Evolutionary conservation across 2,113 vertebrate species (phyloP).

Genomic region (Thinocorus orbignyianus): DNA sequence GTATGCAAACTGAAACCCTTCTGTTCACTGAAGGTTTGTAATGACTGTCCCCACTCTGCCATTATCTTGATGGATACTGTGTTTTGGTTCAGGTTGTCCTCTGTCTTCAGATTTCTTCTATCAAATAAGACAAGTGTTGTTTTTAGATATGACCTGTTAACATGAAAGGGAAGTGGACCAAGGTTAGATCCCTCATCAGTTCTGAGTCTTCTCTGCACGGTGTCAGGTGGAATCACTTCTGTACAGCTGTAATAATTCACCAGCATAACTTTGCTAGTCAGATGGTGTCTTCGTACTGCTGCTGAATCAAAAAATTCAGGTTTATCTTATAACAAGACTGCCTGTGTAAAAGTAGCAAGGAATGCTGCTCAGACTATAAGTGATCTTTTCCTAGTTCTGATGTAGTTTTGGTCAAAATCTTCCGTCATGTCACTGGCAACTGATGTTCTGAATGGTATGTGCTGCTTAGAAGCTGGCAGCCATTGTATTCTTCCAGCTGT

Average conservation of each 20-base stretch:
- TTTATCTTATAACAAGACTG: not conserved
- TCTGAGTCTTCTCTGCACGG: not conserved
- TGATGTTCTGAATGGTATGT: not conserved
- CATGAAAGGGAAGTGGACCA: not conserved
- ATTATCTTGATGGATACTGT: not conserved
- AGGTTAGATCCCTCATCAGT: not conserved
- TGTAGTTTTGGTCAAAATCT: not conserved
- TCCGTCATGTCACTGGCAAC: not conserved
- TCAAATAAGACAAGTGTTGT: not conserved
- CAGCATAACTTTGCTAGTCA: not conserved
- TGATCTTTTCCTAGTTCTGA: not conserved
- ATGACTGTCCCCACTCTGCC: not conserved
- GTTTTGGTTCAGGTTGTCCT: not conserved
- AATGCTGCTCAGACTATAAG: not conserved
- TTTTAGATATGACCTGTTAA: not conserved
- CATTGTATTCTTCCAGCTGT: not conserved
- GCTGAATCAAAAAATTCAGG: not conserved
- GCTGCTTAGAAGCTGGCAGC: not conserved
- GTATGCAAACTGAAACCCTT: not conserved
- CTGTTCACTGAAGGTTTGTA: not conserved
- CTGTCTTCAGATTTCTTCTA: not conserved
- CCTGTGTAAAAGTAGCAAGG: not conserved
- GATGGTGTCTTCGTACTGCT: not conserved
- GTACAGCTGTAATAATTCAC: not conserved
- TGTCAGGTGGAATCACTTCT: not conserved